Conservation (phyloP, 2,888 invertebrate genomes). For the Orchestes rusci region DNA sequence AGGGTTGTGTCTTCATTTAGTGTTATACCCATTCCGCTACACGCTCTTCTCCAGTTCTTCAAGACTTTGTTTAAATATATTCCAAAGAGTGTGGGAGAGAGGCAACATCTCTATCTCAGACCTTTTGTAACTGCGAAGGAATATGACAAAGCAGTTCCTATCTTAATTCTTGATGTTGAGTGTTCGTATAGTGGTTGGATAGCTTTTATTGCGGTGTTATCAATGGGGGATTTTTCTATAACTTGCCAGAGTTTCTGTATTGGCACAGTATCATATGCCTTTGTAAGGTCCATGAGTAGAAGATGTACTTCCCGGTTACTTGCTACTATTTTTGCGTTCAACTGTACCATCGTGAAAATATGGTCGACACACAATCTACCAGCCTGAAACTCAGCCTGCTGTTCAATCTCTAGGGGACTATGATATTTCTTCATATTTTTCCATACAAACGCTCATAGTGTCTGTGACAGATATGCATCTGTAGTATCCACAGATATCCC, state of each 20-base stretch:
- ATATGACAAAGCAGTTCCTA: background rate
- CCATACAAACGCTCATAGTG: background rate
- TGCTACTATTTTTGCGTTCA: no score
- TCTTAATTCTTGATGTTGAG: background rate
- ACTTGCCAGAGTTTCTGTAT: constrained; percentile 1
- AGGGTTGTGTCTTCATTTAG: constrained; percentile 7
- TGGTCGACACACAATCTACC: constrained; percentile 1
- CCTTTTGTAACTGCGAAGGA: background rate
- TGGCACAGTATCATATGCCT: constrained; percentile 2
- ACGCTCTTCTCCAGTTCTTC: constrained; percentile 6
- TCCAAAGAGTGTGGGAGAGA: constrained; percentile 1
- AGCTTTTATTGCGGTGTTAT: background rate
- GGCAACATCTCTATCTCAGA: constrained; percentile 1
- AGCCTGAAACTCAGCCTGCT: background rate
- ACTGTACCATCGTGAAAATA: background rate
- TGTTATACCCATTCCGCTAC: constrained; percentile 6
- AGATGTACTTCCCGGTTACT: background rate
- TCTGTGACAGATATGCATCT: constrained; percentile 2
- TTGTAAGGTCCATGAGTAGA: constrained; percentile 1
- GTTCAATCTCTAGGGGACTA: background rate
- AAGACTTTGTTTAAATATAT: constrained; percentile 4
- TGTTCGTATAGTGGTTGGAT: background rate
- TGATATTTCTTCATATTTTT: constrained; percentile 1
- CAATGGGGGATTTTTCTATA: constrained; percentile 1
- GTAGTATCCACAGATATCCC: background rate